phyloP scores from a whole-genome alignment of 2,888 invertebrate genomes.

The Pseudococcus viburni region DNA sequence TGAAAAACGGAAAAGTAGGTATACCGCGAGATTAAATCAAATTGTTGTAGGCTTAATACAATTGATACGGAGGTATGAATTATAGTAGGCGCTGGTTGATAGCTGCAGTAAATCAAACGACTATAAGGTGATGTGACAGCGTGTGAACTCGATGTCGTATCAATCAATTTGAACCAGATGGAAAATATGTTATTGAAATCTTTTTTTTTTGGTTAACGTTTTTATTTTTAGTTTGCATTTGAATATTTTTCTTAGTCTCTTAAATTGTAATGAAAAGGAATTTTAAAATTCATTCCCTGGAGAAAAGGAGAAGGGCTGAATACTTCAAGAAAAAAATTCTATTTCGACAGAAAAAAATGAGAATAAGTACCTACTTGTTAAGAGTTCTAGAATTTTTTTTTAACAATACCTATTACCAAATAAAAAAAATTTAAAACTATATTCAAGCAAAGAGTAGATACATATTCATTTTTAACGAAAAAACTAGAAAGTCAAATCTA shows the following conservation, averaged over 20 bases:
- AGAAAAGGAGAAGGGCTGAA: too few relatives aligned
- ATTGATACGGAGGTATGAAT: background rate
- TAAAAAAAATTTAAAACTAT: too few relatives aligned
- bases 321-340: too few relatives aligned
- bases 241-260: background rate
- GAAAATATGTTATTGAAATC: slow-evolving; percentile 4
- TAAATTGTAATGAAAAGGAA: background rate
- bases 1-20: background rate
- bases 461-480: too few relatives aligned
- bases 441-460: too few relatives aligned
- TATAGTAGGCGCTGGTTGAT: background rate
- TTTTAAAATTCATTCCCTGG: too few relatives aligned
- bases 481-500: background rate
- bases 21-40: background rate
- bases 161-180: background rate
- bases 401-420: too few relatives aligned
- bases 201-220: background rate
- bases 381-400: too few relatives aligned
- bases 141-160: background rate
- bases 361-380: too few relatives aligned
- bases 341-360: too few relatives aligned
- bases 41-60: background rate
- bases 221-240: background rate
- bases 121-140: background rate
- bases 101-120: background rate